A percentile compares a stretch with the other conserved stretches of the same genome.
phyloP scores from a whole-genome alignment of 2,113 vertebrate genomes.

The Tylochromis polylepis region DNA sequence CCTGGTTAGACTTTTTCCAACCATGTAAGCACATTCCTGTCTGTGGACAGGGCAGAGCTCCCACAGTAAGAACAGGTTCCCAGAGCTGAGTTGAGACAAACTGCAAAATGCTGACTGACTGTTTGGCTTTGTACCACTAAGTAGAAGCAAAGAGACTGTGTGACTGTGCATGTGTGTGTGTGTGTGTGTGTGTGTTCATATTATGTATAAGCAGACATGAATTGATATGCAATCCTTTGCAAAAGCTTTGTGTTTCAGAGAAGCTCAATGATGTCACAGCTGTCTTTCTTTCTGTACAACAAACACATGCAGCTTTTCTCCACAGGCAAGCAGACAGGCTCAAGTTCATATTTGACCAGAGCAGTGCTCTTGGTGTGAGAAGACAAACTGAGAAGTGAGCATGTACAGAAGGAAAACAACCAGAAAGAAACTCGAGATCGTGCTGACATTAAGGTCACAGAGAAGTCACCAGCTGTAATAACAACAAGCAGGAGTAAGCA shows the following conservation, averaged over 20 bases:
- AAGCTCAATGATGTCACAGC: not conserved
- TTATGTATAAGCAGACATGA: not conserved
- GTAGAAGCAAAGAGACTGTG: not conserved
- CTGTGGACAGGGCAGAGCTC: constrained; percentile 44
- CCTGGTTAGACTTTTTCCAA: constrained; percentile 58
- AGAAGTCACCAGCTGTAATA: constrained; percentile 55
- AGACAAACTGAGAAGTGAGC: constrained; percentile 30
- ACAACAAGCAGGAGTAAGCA: constrained; percentile 19
- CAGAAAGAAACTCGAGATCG: constrained; percentile 5
- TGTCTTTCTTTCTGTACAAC: not conserved
- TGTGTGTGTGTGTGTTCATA: not conserved
- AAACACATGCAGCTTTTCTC: not conserved
- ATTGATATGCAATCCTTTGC: not conserved
- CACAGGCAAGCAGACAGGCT: not conserved
- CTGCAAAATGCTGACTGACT: constrained; percentile 37
- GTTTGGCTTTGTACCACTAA: not conserved
- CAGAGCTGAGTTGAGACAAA: constrained; percentile 20
- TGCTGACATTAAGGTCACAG: constrained; percentile 21
- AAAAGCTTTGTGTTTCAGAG: not conserved
- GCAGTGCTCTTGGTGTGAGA: constrained; percentile 26
- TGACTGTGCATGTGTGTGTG: not conserved
- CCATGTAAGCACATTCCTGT: constrained; percentile 71
- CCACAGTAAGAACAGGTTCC: constrained; percentile 53
- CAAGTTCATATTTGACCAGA: not conserved
- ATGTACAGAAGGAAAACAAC: constrained; percentile 33